phyloP scores from a whole-genome alignment of 37 sponge, comb jelly and placozoan species.

The Aphrocallistes beatrix region DNA sequence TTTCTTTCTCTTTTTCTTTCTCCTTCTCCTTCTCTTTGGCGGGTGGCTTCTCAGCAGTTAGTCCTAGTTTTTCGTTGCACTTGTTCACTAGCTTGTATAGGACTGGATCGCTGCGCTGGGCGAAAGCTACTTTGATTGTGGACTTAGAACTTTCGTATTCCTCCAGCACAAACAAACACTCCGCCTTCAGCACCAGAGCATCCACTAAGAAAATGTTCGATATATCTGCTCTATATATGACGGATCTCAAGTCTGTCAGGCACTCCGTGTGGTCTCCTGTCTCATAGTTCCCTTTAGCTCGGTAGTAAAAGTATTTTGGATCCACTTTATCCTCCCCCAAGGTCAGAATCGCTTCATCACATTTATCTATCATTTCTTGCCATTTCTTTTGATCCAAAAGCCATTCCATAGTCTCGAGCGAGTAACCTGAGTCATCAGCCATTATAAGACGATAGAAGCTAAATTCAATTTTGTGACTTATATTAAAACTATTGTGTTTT shows the following conservation, averaged over 20 bases:
- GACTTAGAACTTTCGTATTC: background rate
- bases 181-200: background rate
- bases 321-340: background rate
- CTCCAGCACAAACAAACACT: background rate
- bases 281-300: constrained; percentile 3
- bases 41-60: background rate
- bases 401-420: background rate
- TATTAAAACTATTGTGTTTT: too few relatives aligned
- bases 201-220: too few relatives aligned
- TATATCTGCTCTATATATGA: background rate
- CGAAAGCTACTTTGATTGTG: background rate
- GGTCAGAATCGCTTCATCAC: background rate
- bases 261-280: background rate
- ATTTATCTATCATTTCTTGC: background rate
- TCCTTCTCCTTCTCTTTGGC: background rate
- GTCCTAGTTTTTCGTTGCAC: background rate
- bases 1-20: too few relatives aligned
- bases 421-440: background rate
- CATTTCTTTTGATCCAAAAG: background rate
- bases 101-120: background rate
- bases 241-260: background rate
- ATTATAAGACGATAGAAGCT: too few relatives aligned
- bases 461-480: too few relatives aligned
- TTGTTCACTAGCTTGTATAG: background rate
- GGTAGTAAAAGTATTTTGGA: background rate